Evolutionary conservation across 2,888 invertebrate genomes (phyloP), one percentile per base, ranked within the genome.

Genomic region (Polydesmus complanatus): DNA sequence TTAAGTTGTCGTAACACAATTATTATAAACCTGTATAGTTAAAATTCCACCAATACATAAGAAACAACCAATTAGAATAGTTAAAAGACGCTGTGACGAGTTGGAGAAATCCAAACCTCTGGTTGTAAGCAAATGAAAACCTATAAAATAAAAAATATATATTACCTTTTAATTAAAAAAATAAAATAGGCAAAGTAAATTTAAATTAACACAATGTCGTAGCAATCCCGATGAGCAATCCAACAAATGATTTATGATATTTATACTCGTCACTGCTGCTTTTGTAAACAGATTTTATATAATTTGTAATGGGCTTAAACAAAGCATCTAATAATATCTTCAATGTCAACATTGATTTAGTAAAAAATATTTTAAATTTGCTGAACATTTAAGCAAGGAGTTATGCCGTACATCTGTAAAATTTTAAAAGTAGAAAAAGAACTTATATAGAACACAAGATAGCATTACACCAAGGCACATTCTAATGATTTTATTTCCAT

Each of bases 151-250:
- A 37, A 5, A 37, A 37, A 18, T 8, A 14, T 47, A 14, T 8
- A n/a, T n/a, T 52, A 21, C 3, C n/a, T 22, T 5, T 19, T 56
- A 52, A 52, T 18, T 11, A 21, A 11, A 52, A 52, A 14, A 52
- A 14, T 52, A 19, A 11, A 52, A 18, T 21, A 8, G 19, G 11
- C 8, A 52, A 18, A 11, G 52, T n/a, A 47, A 47, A 47, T n/a
- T 54, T 54, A 19, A 22, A 5, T 21, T 60, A 2, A 56, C 60
- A 55, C 5, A 56, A 3, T n/a, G 55, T 47, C 3, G 50, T 27
- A 11, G 47, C 21, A n/a, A 55, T 25, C 8, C 60, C 60, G 18
- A 60, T 56, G 18, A 56, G 2, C 14, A 60, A 56, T 56, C 60
- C 60, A 3, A 60, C 11, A 2, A 54, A 23, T 8, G 19, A 22